phyloP scores from a whole-genome alignment of 1,140 invertebrate species.

The Caerostris darwini region DNA sequence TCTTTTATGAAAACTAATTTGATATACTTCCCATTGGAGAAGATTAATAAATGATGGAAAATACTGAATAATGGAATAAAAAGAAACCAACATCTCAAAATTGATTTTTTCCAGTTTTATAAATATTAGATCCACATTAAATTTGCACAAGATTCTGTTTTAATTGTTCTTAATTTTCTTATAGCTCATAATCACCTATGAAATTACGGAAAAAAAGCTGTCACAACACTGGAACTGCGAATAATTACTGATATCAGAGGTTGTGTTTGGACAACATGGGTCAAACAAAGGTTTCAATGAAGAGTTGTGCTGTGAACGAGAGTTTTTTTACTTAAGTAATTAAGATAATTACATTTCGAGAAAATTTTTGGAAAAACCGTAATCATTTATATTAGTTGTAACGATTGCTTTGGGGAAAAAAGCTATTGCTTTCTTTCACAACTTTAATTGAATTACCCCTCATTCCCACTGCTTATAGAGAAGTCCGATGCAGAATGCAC shows the following conservation, averaged over 20 bases:
- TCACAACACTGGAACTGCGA: neutral
- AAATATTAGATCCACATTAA: neutral
- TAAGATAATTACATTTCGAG: slow-evolving; percentile 25
- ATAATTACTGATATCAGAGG: neutral
- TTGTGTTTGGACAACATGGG: neutral
- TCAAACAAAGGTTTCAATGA: slow-evolving; percentile 10
- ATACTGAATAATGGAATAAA: too few species aligned
- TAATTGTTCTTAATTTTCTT: neutral
- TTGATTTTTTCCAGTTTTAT: too few species aligned
- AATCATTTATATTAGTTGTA: slow-evolving; percentile 10
- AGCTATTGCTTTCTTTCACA: neutral
- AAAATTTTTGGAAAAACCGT: neutral
- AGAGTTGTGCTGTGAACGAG: neutral
- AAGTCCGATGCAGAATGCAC: neutral
- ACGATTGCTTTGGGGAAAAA: neutral
- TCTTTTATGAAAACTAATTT: too few species aligned
- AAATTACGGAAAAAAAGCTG: neutral
- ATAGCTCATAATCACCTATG: neutral
- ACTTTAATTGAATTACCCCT: neutral
- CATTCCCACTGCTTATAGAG: neutral
- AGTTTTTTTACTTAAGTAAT: neutral
- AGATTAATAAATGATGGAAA: too few species aligned
- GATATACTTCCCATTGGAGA: too few species aligned
- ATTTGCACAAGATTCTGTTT: neutral
- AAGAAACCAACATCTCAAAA: too few species aligned